Conservation (phyloP, 1,140 invertebrate species). For the Drosophila pruinosa region DNA sequence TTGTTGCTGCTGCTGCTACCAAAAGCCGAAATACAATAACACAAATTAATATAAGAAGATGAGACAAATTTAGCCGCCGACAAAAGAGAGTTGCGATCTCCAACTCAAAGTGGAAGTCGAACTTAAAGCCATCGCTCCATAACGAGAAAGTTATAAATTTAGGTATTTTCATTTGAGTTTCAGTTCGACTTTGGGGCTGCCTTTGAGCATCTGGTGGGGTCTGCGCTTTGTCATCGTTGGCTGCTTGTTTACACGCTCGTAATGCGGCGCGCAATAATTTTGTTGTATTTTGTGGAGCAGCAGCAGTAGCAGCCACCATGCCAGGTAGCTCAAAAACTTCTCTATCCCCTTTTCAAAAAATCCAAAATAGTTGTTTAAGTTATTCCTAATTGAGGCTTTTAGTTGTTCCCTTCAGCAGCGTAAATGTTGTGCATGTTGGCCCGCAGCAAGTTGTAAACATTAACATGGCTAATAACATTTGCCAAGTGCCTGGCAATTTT, state of each 20-base stretch:
- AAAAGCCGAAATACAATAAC: conserved; percentile 74
- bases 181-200: background rate
- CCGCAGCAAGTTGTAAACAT: conserved; percentile 81
- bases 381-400: background rate
- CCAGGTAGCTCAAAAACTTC: too few relatives aligned
- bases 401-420: background rate
- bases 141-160: conserved; percentile 82
- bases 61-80: conserved; percentile 79
- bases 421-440: conserved; percentile 56
- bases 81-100: conserved; percentile 54
- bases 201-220: conserved; percentile 56
- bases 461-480: conserved; percentile 70
- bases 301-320: too few relatives aligned
- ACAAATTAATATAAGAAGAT: conserved; percentile 81
- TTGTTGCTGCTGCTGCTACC: conserved; percentile 32
- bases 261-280: conserved; percentile 56
- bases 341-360: conserved; percentile 2
- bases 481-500: conserved; percentile 23
- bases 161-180: conserved; percentile 63
- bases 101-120: background rate
- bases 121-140: conserved; percentile 46
- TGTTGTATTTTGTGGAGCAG: conserved; percentile 41
- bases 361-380: too few relatives aligned
- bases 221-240: conserved; percentile 66
- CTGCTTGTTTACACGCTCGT: conserved; percentile 76